phyloP scores from a whole-genome alignment of 2,113 vertebrate species.

The Acanthisitta chloris region DNA sequence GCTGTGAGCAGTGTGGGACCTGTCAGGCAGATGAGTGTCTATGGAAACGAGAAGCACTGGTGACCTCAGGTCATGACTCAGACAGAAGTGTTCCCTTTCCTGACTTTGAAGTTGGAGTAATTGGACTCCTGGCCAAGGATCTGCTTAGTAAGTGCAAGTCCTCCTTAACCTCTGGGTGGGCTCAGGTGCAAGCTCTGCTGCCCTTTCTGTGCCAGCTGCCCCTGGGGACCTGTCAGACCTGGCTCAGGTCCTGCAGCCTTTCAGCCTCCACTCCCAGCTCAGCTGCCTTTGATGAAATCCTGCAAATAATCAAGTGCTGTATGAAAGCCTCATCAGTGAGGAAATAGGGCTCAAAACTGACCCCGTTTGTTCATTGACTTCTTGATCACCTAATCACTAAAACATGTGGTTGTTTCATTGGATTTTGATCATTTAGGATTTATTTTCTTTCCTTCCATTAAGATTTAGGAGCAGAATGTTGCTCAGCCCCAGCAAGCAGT shows the following conservation, averaged over 20 bases:
- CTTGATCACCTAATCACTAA: background rate
- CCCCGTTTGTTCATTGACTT: background rate
- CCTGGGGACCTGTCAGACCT: background rate
- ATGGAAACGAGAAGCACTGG: fast-evolving
- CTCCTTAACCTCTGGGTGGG: background rate
- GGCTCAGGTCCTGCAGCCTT: background rate
- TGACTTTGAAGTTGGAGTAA: background rate
- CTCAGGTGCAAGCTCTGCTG: background rate
- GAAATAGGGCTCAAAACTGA: background rate
- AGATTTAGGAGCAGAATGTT: background rate
- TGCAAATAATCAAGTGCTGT: background rate
- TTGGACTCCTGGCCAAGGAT: background rate
- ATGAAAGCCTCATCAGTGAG: background rate
- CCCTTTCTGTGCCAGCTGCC: background rate
- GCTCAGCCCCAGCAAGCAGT: background rate
- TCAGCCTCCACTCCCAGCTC: background rate
- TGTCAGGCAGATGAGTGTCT: fast-evolving
- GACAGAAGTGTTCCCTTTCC: fast-evolving
- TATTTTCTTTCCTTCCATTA: background rate
- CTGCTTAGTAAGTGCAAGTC: background rate
- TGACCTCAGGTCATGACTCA: background rate
- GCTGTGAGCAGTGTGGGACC: background rate
- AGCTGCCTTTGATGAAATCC: background rate
- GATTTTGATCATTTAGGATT: background rate
- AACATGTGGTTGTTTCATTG: background rate